phyloP scores from a whole-genome alignment of 2,113 vertebrate genomes.

The Elephas maximus region DNA sequence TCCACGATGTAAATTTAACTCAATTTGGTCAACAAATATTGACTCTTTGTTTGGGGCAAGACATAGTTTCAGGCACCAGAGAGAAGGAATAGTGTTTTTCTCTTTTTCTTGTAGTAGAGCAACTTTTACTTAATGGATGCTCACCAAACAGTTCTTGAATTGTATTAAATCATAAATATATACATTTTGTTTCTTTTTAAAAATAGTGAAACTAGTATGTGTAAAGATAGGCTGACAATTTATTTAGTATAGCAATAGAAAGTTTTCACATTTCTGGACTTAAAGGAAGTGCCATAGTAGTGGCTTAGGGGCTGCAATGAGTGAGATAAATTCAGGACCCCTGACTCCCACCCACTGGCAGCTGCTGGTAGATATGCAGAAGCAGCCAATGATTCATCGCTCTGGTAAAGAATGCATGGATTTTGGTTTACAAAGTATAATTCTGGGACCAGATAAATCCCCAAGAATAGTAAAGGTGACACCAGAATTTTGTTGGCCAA shows the following conservation, averaged over 20 bases:
- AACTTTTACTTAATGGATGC: not conserved
- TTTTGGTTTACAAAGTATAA: not conserved
- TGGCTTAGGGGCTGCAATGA: not conserved
- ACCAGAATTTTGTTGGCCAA: not conserved
- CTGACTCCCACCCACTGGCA: not conserved
- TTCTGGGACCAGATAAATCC: not conserved
- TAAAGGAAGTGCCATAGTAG: not conserved
- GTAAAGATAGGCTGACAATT: not conserved
- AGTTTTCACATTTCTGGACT: not conserved
- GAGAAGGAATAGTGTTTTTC: not conserved
- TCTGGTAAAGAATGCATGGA: not conserved
- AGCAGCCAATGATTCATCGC: not conserved
- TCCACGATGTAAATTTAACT: not conserved
- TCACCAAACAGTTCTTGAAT: not conserved
- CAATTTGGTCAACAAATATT: constrained; percentile 43
- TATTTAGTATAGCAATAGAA: not conserved
- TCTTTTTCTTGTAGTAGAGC: not conserved
- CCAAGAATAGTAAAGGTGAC: not conserved
- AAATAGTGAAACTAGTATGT: not conserved
- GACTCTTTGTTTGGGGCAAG: not conserved
- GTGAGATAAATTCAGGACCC: not conserved
- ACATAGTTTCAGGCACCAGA: not conserved
- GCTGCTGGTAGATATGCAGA: not conserved
- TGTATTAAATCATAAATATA: not conserved
- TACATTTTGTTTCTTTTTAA: not conserved